These are phyloP conservation scores for Dione juno DNA, from an alignment of 2,888 invertebrate genomes.

Conservation along the genomic window DNA sequence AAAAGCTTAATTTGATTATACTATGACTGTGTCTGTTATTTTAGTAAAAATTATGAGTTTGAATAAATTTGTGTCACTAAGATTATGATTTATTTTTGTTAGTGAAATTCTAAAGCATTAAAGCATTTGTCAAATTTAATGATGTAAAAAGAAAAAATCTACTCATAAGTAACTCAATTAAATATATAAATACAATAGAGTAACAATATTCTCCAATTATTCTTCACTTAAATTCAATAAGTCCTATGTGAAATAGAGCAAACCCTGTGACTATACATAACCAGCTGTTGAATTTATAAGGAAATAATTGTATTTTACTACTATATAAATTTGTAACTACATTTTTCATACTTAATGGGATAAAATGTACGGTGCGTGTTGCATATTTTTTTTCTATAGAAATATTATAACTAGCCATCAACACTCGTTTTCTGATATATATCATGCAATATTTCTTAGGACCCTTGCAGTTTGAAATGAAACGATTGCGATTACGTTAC, in stretches of 20 bases:
- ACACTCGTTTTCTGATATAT: conserved; percentile 69
- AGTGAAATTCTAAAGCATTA: too few species aligned
- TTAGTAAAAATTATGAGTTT: too few species aligned
- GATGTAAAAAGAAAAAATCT: too few species aligned
- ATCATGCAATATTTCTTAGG: conserved; percentile 68
- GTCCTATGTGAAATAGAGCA: background rate
- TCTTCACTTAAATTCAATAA: too few species aligned
- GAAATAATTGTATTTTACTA: conserved; percentile 29
- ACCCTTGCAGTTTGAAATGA: conserved; percentile 74
- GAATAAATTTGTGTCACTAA: too few species aligned
- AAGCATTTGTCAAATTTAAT: too few species aligned
- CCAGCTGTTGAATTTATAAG: conserved; percentile 27
- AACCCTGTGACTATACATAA: conserved; percentile 18
- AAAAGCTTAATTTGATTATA: too few species aligned
- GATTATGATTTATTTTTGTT: too few species aligned
- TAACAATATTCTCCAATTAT: too few species aligned
- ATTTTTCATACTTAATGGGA: conserved; percentile 36
- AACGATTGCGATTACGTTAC: conserved; percentile 76
- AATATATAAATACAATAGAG: too few species aligned
- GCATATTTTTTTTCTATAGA: conserved; percentile 27
- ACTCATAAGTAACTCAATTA: too few species aligned
- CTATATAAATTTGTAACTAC: conserved; percentile 35
- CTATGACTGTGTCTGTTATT: too few species aligned
- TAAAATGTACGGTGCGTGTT: conserved; percentile 20
- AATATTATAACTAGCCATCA: conserved; percentile 58